Percentiles rank a stretch among this genome's conserved stretches.
These are phyloP conservation scores for Diarsia mendica DNA, from an alignment of 2,888 invertebrate genomes.

Conservation along the genomic window DNA sequence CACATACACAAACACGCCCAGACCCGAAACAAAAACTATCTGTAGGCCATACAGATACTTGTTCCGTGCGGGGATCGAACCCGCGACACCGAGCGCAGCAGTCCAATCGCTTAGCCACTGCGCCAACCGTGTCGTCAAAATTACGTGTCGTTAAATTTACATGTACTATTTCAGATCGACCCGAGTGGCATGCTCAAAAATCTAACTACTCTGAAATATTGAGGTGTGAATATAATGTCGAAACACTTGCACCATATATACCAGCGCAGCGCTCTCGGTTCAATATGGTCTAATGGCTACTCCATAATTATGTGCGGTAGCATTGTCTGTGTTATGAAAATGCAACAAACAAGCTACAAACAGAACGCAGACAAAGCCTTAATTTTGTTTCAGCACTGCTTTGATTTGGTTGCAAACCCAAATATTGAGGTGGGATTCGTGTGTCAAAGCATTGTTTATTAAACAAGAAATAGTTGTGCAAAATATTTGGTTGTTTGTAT, in stretches of 20 bases:
- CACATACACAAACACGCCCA: too few relatives aligned
- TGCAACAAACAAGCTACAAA: neutral
- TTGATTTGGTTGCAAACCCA: slow-evolving; percentile 2
- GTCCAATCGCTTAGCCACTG: too few relatives aligned
- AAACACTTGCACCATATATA: neutral
- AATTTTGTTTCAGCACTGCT: neutral
- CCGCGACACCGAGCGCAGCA: too few relatives aligned
- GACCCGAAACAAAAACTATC: too few relatives aligned
- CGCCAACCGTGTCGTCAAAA: too few relatives aligned
- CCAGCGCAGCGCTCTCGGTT: neutral
- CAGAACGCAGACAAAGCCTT: neutral
- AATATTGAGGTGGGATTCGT: slow-evolving; percentile 41
- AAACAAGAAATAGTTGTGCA: slow-evolving; percentile 32
- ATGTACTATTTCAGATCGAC: too few relatives aligned
- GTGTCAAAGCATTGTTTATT: slow-evolving; percentile 45
- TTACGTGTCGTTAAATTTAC: too few relatives aligned
- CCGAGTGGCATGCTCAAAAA: neutral
- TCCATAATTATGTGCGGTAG: neutral
- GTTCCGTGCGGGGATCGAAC: too few relatives aligned
- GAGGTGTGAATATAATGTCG: neutral
- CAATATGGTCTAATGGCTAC: neutral
- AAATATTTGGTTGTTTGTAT: slow-evolving; percentile 26
- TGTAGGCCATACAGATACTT: too few relatives aligned
- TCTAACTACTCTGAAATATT: neutral
- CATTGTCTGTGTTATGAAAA: slow-evolving; percentile 3